Evolutionary conservation across 2,888 invertebrate species (phyloP).

Genomic region (Mycalesis mineus): DNA sequence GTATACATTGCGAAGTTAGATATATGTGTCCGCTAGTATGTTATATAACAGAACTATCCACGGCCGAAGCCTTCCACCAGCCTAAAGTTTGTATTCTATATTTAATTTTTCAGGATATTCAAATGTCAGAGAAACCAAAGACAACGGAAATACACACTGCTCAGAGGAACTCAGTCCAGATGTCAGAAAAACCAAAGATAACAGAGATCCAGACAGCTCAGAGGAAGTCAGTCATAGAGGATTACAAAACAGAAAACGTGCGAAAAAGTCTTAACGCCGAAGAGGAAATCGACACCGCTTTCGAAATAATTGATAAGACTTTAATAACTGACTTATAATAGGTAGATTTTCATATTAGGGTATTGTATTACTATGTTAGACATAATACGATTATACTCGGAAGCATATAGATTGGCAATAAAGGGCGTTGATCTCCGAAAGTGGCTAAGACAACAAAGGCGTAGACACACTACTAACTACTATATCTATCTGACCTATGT

Average conservation of each 20-base stretch:
- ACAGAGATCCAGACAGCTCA: slow-evolving; percentile 47
- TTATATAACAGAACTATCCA: too few species aligned
- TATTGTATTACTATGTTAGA: too few species aligned
- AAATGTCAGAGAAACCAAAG: slow-evolving; percentile 47
- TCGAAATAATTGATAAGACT: slow-evolving; percentile 64
- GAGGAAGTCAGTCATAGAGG: slow-evolving; percentile 8
- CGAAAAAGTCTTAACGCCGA: slow-evolving; percentile 33
- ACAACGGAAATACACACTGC: slow-evolving; percentile 48
- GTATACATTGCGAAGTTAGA: too few species aligned
- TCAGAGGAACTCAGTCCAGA: neutral
- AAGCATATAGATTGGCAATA: too few species aligned
- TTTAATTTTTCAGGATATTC: slow-evolving; percentile 42
- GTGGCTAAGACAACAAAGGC: too few species aligned
- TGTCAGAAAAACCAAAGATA: slow-evolving; percentile 49
- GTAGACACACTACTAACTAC: too few species aligned
- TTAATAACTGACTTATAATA: neutral
- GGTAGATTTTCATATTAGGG: neutral
- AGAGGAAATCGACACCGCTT: slow-evolving; percentile 68
- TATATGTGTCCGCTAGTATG: too few species aligned
- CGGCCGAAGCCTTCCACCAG: too few species aligned
- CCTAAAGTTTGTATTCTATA: too few species aligned
- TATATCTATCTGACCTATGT: too few species aligned
- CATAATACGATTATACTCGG: too few species aligned
- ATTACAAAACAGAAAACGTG: slow-evolving; percentile 13
- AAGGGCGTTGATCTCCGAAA: too few species aligned